Conservation (phyloP, 1,140 invertebrate genomes). For the Tetragonula clypearis region DNA sequence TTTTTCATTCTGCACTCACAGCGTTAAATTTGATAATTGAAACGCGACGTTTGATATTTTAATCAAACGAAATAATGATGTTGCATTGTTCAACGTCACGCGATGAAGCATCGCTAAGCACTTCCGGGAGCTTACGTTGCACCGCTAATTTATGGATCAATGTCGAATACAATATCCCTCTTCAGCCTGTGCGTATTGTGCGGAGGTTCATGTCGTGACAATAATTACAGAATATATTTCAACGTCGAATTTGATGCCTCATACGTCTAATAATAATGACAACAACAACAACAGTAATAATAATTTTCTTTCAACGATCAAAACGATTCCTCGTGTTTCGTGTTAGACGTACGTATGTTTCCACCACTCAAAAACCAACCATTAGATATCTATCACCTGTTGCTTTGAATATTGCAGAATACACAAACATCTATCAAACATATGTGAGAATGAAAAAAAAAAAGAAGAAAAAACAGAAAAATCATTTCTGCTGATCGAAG, state of each 20-base stretch:
- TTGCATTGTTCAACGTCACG: background rate
- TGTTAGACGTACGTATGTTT: background rate
- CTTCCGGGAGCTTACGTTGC: conserved; percentile 17
- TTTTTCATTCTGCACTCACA: background rate
- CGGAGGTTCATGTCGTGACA: background rate
- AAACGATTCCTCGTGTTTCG: background rate
- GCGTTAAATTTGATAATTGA: background rate
- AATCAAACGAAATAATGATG: background rate
- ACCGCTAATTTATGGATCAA: conserved; percentile 30
- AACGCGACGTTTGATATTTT: background rate
- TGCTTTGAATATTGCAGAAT: background rate
- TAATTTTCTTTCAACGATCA: background rate
- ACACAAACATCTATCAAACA: background rate
- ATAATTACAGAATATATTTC: background rate
- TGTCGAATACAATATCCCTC: conserved; percentile 12
- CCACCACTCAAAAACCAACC: background rate
- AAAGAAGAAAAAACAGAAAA: too few species aligned
- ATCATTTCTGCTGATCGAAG: background rate
- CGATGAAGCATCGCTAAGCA: conserved; percentile 28
- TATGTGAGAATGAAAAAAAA: background rate
- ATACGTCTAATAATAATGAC: too few species aligned
- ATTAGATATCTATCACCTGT: background rate
- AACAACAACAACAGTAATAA: too few species aligned
- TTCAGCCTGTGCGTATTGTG: background rate
- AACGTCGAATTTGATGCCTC: background rate